phyloP scores from a whole-genome alignment of 1,140 invertebrate genomes.

The Gryon sp. region DNA sequence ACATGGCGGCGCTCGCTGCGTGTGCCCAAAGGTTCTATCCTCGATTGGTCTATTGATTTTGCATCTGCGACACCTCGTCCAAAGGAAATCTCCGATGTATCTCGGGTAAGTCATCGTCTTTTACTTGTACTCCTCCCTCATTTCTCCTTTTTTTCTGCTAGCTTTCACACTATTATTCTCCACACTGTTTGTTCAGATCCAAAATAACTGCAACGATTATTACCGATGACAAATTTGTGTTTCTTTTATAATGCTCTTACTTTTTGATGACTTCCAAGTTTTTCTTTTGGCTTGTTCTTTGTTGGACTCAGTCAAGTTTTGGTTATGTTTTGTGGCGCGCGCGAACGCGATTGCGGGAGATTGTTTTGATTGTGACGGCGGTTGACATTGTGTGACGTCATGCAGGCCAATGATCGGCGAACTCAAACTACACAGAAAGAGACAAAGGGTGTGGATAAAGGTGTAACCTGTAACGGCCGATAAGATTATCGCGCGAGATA shows the following conservation, averaged over 20 bases:
- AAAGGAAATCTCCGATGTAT: constrained; percentile 31
- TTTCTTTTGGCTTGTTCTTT: constrained; percentile 1
- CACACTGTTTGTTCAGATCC: no score
- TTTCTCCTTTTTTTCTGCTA: constrained; percentile 2
- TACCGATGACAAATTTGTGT: constrained; percentile 40
- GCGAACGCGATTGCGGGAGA: background rate
- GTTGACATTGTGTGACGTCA: constrained; percentile 33
- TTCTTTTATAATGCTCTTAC: background rate
- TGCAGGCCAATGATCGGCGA: constrained; percentile 11
- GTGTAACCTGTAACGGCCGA: constrained; percentile 15
- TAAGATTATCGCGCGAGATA: constrained; percentile 37
- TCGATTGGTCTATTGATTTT: constrained; percentile 61
- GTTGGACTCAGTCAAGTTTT: no score
- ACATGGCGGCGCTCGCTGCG: constrained; percentile 22
- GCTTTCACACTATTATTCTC: background rate
- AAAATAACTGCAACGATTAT: constrained; percentile 38
- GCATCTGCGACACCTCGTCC: constrained; percentile 54
- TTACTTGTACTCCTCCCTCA: constrained; percentile 5
- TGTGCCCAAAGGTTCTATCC: constrained; percentile 16
- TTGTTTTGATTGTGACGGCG: background rate
- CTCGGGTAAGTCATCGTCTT: constrained; percentile 47
- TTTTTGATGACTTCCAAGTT: background rate
- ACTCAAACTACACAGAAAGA: background rate
- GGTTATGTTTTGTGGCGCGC: constrained; percentile 24
- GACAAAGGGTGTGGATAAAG: constrained; percentile 30